Evolutionary conservation across 2,888 invertebrate genomes (phyloP).

Genomic region (Drosophila kambysellisi): DNA sequence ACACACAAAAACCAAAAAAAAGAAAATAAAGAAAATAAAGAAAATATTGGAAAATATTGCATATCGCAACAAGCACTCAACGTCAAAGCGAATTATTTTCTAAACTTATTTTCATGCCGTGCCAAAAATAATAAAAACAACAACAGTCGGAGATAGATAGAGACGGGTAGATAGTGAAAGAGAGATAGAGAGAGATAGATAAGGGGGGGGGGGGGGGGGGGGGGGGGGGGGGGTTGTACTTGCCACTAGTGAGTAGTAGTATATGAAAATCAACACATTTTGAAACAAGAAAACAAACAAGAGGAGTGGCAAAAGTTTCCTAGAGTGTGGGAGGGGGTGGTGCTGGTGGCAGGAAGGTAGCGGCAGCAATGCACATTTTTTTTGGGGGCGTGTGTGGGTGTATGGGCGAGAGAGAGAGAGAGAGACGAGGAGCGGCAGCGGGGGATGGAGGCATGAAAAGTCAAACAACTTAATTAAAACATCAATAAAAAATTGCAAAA

Average conservation of each 20-base stretch:
- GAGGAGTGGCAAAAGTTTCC: conserved; percentile 1
- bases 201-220: too few relatives aligned
- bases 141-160: conserved; percentile 12
- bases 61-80: conserved; percentile 79
- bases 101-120: conserved; percentile 80
- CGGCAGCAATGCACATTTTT: conserved; percentile 16
- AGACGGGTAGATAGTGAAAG: neutral
- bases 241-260: conserved; percentile 11
- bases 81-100: conserved; percentile 80
- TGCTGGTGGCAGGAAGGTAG: neutral
- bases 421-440: neutral
- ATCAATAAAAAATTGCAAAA: conserved; percentile 76
- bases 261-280: conserved; percentile 47
- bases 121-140: conserved; percentile 79
- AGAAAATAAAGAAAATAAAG: neutral
- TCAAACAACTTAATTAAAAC: conserved; percentile 79
- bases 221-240: neutral
- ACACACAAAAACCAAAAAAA: neutral
- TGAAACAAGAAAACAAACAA: conserved; percentile 30
- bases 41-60: conserved; percentile 36
- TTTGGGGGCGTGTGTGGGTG: conserved; percentile 8
- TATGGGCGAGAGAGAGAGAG: neutral
- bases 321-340: neutral
- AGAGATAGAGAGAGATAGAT: too few relatives aligned
- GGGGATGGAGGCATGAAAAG: conserved; percentile 24